Percentiles rank a stretch among this genome's conserved stretches.
Conservation (phyloP, 2,113 vertebrate species). For the Typhlomys cinereus region DNA sequence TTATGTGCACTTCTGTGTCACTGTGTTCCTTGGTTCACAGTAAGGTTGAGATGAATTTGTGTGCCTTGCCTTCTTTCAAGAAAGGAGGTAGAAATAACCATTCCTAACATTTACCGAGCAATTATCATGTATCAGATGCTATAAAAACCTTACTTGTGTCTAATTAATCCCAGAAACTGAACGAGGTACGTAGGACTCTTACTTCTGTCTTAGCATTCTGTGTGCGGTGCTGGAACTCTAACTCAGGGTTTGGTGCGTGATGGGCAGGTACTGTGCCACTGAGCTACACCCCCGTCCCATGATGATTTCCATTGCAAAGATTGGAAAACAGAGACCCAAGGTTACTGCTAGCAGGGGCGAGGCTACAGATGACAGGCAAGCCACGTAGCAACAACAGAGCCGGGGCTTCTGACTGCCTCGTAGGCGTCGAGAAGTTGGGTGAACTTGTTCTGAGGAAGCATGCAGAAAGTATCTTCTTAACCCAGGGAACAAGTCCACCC, state of each 20-base stretch:
- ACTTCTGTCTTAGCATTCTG: conserved; percentile 1
- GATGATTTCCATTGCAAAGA: conserved; percentile 7
- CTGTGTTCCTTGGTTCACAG: conserved; percentile 46
- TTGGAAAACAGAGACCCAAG: not conserved
- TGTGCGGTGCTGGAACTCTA: not conserved
- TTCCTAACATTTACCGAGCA: not conserved
- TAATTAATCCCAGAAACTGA: not conserved
- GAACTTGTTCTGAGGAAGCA: not conserved
- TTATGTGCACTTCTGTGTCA: conserved; percentile 10
- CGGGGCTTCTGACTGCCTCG: not conserved
- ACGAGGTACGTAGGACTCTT: not conserved
- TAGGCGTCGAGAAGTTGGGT: not conserved
- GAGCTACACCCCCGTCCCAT: not conserved
- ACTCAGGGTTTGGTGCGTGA: not conserved
- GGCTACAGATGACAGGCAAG: not conserved
- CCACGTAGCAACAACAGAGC: not conserved
- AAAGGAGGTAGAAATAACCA: conserved; percentile 8
- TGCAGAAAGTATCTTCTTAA: not conserved
- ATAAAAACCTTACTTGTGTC: not conserved
- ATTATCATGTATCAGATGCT: not conserved
- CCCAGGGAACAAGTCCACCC: too few species aligned
- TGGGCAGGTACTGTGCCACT: not conserved
- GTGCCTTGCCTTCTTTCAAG: not conserved
- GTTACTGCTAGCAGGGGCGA: not conserved
- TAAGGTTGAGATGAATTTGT: not conserved